Base-by-base conservation (phyloP, 53 echinoderm and acorn worm genomes). In the Holothuria scabra region DNA sequence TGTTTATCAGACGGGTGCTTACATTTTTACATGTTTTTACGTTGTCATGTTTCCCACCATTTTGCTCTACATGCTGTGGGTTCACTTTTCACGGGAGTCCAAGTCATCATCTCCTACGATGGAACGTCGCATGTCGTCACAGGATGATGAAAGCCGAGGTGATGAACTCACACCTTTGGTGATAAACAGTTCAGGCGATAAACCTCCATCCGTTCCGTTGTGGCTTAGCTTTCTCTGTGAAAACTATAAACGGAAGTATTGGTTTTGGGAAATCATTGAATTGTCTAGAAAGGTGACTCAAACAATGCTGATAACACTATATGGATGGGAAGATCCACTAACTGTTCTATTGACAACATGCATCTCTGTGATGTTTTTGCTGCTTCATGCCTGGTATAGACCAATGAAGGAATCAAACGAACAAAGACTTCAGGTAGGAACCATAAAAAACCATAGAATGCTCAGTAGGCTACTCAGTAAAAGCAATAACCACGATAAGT, bases 11-110 rank as follows among this genome's bases (percentile, higher is more conserved):
- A 81, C n/a, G 4, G 84, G 85, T 52, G 90, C 93, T 19, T 68
- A 87, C 58, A 66, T 64, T 10, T 35, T 83, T 10, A 49, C 90
- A 8, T 31, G 52, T 11, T 1, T 56, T 20, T 93, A 93, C 69
- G 87, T 93, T 12, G 56, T 93, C 5, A 85, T 79, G 12, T 90
- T 87, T 25, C 93, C 93, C 1, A 21, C 80, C 6, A 59, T 28
- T 18, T 34, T 93, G 65, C 79, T 89, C 1, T 34, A 89, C 14
- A 20, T 86, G 30, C 49, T 92, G 34, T 87, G 86, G 76, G 28
- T 31, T 21, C 3, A 68, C 2, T 9, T 22, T 8, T 3, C 34
- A 38, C 21, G 30, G 16, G 19, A 10, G 12, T 32, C 20, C 6
- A 29, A 29, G 67, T 22, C 34, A 20, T 21, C 33, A 20, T 19